Evolutionary conservation across 1,140 invertebrate species (phyloP).

Genomic region (Aphelenchoides besseyi): DNA sequence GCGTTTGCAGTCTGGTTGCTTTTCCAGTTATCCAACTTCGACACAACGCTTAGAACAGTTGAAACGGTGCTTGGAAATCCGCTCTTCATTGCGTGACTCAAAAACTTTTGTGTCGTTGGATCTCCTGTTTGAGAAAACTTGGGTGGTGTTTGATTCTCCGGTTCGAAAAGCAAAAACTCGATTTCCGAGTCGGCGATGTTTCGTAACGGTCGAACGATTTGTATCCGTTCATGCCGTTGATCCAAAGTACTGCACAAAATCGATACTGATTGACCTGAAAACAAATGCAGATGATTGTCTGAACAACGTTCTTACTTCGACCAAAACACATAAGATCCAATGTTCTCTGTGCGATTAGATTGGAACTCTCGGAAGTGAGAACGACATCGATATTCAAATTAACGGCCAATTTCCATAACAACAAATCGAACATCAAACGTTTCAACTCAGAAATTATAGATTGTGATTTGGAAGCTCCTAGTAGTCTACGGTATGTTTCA

Average conservation of each 20-base stretch:
- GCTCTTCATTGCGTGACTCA: neutral
- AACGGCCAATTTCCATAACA: neutral
- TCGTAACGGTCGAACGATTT: neutral
- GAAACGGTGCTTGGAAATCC: constrained; percentile 12
- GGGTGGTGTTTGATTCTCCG: neutral
- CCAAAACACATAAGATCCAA: neutral
- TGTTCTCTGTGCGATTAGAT: neutral
- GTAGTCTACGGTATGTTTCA: neutral
- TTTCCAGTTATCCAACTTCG: constrained; percentile 3
- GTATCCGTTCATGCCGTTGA: neutral
- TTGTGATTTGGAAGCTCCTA: neutral
- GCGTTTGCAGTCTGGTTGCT: neutral
- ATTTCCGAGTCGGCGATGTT: neutral
- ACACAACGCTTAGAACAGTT: constrained; percentile 12
- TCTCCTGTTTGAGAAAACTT: neutral
- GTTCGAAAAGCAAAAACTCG: neutral
- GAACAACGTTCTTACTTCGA: neutral
- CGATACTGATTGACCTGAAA: constrained; percentile 1
- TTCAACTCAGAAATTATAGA: constrained; percentile 4
- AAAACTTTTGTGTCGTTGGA: neutral
- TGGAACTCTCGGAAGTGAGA: constrained; percentile 2
- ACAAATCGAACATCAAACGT: neutral
- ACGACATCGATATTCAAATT: neutral
- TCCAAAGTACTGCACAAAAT: neutral
- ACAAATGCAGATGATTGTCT: neutral